Conservation (phyloP, 2,888 invertebrate genomes). For the Drosophila conformis region DNA sequence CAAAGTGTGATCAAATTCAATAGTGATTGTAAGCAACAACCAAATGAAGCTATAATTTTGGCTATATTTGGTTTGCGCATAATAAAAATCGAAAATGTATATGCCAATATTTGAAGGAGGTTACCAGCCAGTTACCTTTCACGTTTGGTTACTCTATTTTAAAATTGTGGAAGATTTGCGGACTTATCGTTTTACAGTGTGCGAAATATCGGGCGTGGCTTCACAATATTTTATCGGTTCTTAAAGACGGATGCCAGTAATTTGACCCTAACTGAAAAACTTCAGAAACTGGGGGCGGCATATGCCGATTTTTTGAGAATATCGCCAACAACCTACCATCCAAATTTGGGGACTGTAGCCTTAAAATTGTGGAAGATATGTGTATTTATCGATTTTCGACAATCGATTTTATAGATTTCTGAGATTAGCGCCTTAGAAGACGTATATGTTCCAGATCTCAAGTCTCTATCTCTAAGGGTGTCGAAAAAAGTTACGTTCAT, state of each 20-base stretch:
- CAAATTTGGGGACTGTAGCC: background rate
- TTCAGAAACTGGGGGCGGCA: too few species aligned
- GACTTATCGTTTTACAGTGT: too few species aligned
- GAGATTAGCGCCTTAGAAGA: too few species aligned
- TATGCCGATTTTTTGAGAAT: too few species aligned
- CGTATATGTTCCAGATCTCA: background rate
- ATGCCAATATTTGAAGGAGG: too few species aligned
- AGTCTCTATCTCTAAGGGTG: background rate
- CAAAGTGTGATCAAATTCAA: background rate
- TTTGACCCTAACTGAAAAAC: background rate
- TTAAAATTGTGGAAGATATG: background rate
- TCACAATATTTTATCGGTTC: too few species aligned
- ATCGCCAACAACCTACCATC: background rate
- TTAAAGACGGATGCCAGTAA: too few species aligned
- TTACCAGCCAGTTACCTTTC: too few species aligned
- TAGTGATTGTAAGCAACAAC: background rate
- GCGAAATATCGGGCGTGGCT: too few species aligned
- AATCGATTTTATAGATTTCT: too few species aligned
- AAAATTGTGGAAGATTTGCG: too few species aligned
- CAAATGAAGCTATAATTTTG: background rate
- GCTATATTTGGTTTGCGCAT: background rate
- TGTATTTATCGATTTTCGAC: background rate
- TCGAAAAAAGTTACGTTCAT: background rate
- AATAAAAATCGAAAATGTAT: background rate
- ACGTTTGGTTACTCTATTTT: too few species aligned